Evolutionary conservation across 2,888 invertebrate genomes (phyloP).

Genomic region (Euzophera pinguis): DNA sequence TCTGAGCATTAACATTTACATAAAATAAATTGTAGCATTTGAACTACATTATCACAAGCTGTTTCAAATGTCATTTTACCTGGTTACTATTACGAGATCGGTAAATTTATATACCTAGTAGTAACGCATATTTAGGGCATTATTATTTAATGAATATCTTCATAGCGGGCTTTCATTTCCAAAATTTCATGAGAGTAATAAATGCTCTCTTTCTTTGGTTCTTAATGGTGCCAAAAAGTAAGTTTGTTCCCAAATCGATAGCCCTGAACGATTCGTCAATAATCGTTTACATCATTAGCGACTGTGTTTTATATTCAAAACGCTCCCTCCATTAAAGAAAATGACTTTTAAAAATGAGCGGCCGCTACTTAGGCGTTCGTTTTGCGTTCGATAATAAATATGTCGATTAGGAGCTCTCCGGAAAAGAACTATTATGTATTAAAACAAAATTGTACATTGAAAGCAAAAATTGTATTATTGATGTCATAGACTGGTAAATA

Average conservation of each 20-base stretch:
- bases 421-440: slow-evolving; percentile 6
- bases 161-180: too few relatives aligned
- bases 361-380: slow-evolving; percentile 15
- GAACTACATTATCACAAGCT: too few relatives aligned
- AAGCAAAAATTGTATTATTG: too few relatives aligned
- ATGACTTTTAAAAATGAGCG: slow-evolving; percentile 26
- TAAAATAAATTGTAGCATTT: too few relatives aligned
- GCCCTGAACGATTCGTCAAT: slow-evolving; percentile 38
- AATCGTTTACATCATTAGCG: slow-evolving; percentile 53
- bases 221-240: background rate
- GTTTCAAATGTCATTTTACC: too few relatives aligned
- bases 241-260: background rate
- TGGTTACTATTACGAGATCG: too few relatives aligned
- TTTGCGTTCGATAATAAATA: slow-evolving; percentile 13
- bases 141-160: background rate
- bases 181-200: too few relatives aligned
- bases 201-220: too few relatives aligned
- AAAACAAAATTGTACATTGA: too few relatives aligned
- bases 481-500: background rate
- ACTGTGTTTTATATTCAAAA: slow-evolving; percentile 46
- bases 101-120: background rate
- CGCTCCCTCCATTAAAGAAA: slow-evolving; percentile 26
- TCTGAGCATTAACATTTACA: too few relatives aligned
- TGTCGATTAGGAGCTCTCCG: slow-evolving; percentile 10
- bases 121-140: background rate